Conservation (phyloP, 92 coral and sea anemone genomes). For the Heliopora coerulea region DNA sequence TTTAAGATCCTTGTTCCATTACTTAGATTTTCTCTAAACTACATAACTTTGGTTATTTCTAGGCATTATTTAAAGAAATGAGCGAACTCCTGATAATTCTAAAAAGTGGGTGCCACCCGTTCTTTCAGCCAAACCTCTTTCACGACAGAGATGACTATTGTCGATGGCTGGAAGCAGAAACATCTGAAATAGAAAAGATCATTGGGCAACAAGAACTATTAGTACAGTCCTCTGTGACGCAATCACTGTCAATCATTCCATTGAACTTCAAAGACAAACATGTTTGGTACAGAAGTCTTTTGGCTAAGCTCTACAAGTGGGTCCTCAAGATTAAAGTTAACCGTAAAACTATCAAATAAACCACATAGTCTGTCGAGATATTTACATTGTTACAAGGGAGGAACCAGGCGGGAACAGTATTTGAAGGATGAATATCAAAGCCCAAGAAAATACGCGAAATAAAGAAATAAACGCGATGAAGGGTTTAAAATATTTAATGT, state of each 20-base stretch:
- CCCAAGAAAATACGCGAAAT: no score
- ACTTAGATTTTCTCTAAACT: no score
- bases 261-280: slow-evolving; percentile 57
- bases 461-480: no score
- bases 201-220: slow-evolving; percentile 47
- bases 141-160: slow-evolving; percentile 80
- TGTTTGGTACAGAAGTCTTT: slow-evolving; percentile 57
- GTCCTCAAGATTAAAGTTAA: no score
- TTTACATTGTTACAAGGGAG: no score
- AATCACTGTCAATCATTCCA: background rate
- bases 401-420: no score
- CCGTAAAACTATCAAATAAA: no score
- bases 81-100: slow-evolving; percentile 62
- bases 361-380: no score
- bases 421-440: no score
- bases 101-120: slow-evolving; percentile 76
- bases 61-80: slow-evolving; percentile 76
- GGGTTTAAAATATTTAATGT: no score
- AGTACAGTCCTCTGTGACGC: background rate
- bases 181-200: slow-evolving; percentile 57
- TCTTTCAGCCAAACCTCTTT: slow-evolving; percentile 70
- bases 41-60: no score
- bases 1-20: no score
- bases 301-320: slow-evolving; percentile 71
- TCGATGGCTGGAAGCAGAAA: slow-evolving; percentile 72